Base-by-base conservation (phyloP, 2,888 invertebrate species). In the Eulithis prunata region DNA sequence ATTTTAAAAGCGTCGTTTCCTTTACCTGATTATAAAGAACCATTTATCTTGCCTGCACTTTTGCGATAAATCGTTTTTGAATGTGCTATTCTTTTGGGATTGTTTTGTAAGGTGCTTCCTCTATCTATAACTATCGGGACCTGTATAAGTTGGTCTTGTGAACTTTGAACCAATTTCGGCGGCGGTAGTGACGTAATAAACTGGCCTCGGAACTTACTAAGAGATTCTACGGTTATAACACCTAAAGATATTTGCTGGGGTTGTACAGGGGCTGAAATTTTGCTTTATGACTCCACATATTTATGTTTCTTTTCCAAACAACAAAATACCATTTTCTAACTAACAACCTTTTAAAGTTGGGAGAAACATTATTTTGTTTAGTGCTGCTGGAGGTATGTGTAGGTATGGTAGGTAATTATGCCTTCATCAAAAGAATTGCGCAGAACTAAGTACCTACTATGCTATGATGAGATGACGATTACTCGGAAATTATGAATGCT, bases 1-100 rank as follows among this genome's bases (percentile, higher is more conserved):
- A 83, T 78, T 83, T 82, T 74, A 75, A 80, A 81, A 79, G 80
- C 77, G 70, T 68, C 74, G 76, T 77, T 78, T 80, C 81, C 78
- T 78, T 76, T 69, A 77, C 75, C 64, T 70, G 71, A 77, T 80
- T 76, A 78, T 72, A 81, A 77, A 74, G 72, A 74, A 75, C 78
- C 77, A 78, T 78, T 72, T 76, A 81, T 78, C 73, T 78, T 73
- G 66, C 63, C 68, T 74, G 77, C 69, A 71, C 72, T 76, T 76
- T 74, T 75, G 72, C 71, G 65, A 69, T 77, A 76, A 79, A 81
- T 78, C 73, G 75, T 70, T 75, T 73, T 65, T 71, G 63, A 70
- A 71, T 73, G 71, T 68, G 66, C 72, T 71, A 52, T 66, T 71
- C 71, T 70, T 66, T 57, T 66, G 66, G 8, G 41, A 10, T 11